Evolutionary conservation across 1,140 invertebrate species (phyloP), one percentile per base, ranked within the genome.

Genomic region (Hetaerina americana): DNA sequence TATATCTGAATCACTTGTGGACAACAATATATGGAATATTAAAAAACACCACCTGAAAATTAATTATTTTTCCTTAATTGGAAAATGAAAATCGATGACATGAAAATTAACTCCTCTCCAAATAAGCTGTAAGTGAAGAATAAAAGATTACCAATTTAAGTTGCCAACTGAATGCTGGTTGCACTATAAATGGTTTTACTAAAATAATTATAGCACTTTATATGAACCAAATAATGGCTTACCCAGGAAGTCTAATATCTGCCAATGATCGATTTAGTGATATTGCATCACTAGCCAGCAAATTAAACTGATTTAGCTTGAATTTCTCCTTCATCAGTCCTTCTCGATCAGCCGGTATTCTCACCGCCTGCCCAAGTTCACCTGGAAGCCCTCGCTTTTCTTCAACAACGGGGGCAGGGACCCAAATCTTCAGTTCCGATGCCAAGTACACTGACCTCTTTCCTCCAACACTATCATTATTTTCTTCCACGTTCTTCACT

Each of bases 271-370:
- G 86, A 84, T 99, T 99, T 31, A 99, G 81, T 31, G 96, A 95
- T 76, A 99, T 98, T 87, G 94, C 92, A 82, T 99, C 96, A 81
- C 95, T 98, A 67, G 96, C 97, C 79, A 98, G 82, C 74, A 99
- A 84, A 84, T 99, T 99, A 82, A 99, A 99, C 83, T 99, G 96
- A 84, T 99, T 98, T 74, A 96, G 86, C 81, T 97, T 96, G 81
- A 98, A 98, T 79, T 95, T 94, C 76, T 97, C 94, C 82, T 96
- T 91, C 85, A 96, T 94, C 28, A 93, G 81, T 67, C 88, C 88
- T 77, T 97, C 92, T 79, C 92, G 87, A 25, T 94, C 90, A 3
- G 89, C 82, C 27, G 93, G 89, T 76, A 97, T 92, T 73, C 89
- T 87, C 5, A 98, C 96, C 27, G 93, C 88, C 79, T 90, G 90